phyloP scores from a whole-genome alignment of 1,140 invertebrate species.

The Zaprionus capensis region DNA sequence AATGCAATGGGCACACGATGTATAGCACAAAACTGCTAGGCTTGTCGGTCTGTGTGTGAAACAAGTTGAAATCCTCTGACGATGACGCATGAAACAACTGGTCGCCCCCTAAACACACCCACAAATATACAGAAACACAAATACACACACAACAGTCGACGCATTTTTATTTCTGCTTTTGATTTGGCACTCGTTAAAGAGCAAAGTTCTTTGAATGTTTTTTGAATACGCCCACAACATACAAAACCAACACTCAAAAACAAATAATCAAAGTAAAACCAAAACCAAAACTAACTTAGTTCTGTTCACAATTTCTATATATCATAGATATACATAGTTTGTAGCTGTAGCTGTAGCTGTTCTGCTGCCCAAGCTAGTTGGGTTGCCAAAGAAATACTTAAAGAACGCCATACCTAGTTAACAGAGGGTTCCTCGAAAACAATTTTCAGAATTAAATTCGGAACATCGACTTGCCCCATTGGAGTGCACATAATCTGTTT shows the following conservation, averaged over 20 bases:
- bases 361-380: constrained; percentile 45
- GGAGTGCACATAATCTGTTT: background rate
- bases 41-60: constrained; percentile 27
- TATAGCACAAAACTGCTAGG: constrained; percentile 21
- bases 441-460: background rate
- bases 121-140: background rate
- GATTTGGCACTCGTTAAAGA: constrained; percentile 39
- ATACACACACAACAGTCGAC: constrained; percentile 1
- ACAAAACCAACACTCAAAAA: constrained; percentile 19
- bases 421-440: constrained; percentile 17
- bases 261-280: background rate
- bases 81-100: constrained; percentile 34
- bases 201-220: constrained; percentile 47
- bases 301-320: constrained; percentile 38
- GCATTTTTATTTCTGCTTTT: constrained; percentile 22
- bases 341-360: constrained; percentile 35
- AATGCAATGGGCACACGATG: constrained; percentile 22
- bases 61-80: background rate
- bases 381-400: constrained; percentile 14
- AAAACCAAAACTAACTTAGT: constrained; percentile 26
- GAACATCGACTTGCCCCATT: constrained; percentile 1
- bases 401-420: constrained; percentile 5
- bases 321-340: constrained; percentile 22
- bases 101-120: constrained; percentile 29
- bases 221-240: constrained; percentile 21